Evolutionary conservation across 2,113 vertebrate species (phyloP), one percentile per base, ranked within the genome.

Genomic region (Chloroceryle aenea): DNA sequence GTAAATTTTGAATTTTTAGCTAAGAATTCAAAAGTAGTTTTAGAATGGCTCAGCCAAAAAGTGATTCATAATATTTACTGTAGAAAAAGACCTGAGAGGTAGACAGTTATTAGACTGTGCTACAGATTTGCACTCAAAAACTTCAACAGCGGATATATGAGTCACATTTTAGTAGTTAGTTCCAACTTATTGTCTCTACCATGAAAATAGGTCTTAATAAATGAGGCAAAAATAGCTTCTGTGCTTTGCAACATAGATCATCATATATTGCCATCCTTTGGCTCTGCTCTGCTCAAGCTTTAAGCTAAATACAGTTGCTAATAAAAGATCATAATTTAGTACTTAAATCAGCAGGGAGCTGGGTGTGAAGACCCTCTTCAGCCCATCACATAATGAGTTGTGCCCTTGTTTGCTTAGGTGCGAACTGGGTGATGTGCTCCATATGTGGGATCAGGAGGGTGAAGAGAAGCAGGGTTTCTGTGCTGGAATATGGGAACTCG

Each of bases 161-260:
- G 29, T 93, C 75, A 50, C n/a, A 7, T 74, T 92, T 87, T 5
- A 1, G 59, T 59, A 61, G 79, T 77, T 83, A 63, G 40, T 53
- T 55, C 42, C 17, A 58, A 19, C 9, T 50, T 80, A 85, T 2
- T 80, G 75, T 85, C 40, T 69, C 25, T 55, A 6, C 68, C 12
- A 17, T 71, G 50, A 90, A 93, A 94, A 92, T 32, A 79, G 77
- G 45, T 86, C 50, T 25, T 58, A 71, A 66, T 73, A 58, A 83
- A 55, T 20, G 8, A 74, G 27, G 27, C 47, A 67, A 71, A 94
- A 92, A 77, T 75, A 87, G 29, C 29, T 62, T 81, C 19, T 3
- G 1, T 89, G 47, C 47, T 94, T 95, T 85, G 75, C 43, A 67
- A 47, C 0, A 0, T 63, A 30, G 29, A 23, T 85, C 58, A 26